Conservation (phyloP, 2,797 vertebrate genomes). For the Craterocephalus amniculus region DNA sequence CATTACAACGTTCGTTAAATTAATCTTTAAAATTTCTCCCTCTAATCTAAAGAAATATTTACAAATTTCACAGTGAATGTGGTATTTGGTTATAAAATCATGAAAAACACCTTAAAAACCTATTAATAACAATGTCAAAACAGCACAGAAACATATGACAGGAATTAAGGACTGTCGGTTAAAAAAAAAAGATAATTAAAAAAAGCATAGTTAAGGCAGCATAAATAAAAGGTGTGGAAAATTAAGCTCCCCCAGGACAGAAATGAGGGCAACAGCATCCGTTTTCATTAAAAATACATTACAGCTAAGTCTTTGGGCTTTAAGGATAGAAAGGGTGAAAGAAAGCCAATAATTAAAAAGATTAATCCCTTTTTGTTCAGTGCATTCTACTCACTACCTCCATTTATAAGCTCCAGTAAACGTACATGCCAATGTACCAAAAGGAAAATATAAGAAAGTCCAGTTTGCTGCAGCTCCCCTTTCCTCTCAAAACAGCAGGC, state of each 20-base stretch:
- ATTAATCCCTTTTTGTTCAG: slow-evolving; percentile 19
- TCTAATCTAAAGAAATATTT: slow-evolving; percentile 58
- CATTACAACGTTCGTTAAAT: slow-evolving; percentile 55
- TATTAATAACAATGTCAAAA: slow-evolving; percentile 32
- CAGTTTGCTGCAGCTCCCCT: background rate
- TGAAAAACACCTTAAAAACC: background rate
- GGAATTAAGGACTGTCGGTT: background rate
- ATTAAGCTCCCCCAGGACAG: too few species aligned
- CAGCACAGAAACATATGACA: slow-evolving; percentile 1
- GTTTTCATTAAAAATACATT: slow-evolving; percentile 10
- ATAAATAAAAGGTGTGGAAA: background rate
- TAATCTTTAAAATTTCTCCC: slow-evolving; percentile 23
- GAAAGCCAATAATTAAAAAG: slow-evolving; percentile 1
- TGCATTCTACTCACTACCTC: slow-evolving; percentile 2
- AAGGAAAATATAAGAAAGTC: background rate
- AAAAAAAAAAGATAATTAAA: background rate
- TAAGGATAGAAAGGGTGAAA: background rate
- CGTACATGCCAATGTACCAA: background rate
- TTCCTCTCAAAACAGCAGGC: slow-evolving; percentile 2
- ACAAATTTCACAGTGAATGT: slow-evolving; percentile 78
- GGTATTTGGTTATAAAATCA: slow-evolving; percentile 52
- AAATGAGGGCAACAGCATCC: background rate
- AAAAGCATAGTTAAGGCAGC: slow-evolving; percentile 46
- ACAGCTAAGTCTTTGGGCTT: background rate
- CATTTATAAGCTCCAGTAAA: background rate